Evolutionary conservation across 2,797 vertebrate genomes (phyloP).

Genomic region (Okamejei kenojei): DNA sequence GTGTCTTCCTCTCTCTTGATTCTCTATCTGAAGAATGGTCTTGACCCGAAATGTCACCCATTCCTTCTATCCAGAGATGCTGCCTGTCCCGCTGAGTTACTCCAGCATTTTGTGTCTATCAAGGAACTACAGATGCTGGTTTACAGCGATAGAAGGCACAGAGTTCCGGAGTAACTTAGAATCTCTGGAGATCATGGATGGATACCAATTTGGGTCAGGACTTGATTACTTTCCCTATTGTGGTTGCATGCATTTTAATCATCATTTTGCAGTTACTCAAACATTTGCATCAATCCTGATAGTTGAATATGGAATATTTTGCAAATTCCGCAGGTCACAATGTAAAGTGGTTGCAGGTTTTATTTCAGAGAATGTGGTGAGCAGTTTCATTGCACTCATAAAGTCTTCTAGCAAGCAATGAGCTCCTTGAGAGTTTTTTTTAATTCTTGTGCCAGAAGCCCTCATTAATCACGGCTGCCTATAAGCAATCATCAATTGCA

Average conservation of each 20-base stretch:
- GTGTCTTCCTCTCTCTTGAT: too few relatives aligned
- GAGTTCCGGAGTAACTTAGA: too few relatives aligned
- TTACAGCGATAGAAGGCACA: too few relatives aligned
- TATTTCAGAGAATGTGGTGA: not conserved
- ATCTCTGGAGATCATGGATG: too few relatives aligned
- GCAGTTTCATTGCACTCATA: not conserved
- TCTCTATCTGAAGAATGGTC: too few relatives aligned
- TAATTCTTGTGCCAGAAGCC: not conserved
- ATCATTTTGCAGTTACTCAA: not conserved
- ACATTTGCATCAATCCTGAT: not conserved
- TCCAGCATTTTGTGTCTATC: too few relatives aligned
- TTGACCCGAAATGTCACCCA: too few relatives aligned
- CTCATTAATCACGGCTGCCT: slow-evolving; percentile 9
- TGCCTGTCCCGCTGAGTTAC: too few relatives aligned
- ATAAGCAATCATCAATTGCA: not conserved
- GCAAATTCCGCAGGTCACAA: not conserved
- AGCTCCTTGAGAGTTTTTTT: not conserved
- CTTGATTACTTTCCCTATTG: not conserved
- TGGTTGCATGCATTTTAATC: not conserved
- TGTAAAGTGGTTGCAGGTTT: not conserved
- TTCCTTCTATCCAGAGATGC: too few relatives aligned
- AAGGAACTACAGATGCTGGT: too few relatives aligned
- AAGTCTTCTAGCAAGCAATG: not conserved
- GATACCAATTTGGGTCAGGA: too few relatives aligned
- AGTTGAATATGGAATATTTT: not conserved